phyloP scores from a whole-genome alignment of 2,797 vertebrate genomes.

The Gobionotothen gibberifrons region DNA sequence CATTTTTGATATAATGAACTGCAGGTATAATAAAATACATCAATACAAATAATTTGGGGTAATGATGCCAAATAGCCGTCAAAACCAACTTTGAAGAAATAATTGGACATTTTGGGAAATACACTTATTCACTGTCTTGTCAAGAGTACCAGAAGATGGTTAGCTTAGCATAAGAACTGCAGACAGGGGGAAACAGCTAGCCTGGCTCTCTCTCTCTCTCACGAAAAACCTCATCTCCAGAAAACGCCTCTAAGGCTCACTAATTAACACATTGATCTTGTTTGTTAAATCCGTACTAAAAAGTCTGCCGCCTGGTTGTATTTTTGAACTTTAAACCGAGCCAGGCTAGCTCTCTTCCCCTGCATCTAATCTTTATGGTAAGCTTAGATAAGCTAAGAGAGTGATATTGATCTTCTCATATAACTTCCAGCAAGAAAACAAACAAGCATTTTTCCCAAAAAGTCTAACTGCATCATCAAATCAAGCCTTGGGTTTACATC shows the following conservation, averaged over 20 bases:
- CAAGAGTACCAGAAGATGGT: neutral
- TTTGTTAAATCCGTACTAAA: neutral
- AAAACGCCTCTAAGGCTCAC: neutral
- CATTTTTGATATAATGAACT: neutral
- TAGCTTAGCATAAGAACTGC: conserved; percentile 1
- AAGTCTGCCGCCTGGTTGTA: neutral
- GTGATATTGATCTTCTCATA: conserved; percentile 2
- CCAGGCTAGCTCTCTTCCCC: neutral
- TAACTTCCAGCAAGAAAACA: conserved; percentile 4
- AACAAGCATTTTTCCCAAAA: conserved; percentile 14
- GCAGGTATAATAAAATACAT: neutral
- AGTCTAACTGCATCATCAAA: neutral
- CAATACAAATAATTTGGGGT: neutral
- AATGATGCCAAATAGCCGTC: neutral
- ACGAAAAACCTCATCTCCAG: neutral
- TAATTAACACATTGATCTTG: neutral
- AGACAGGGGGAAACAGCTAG: neutral
- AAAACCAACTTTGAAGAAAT: neutral
- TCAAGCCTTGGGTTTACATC: neutral
- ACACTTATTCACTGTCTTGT: neutral
- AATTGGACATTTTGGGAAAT: conserved; percentile 1
- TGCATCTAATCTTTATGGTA: conserved; percentile 7
- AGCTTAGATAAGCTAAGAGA: conserved; percentile 1
- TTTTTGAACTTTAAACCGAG: conserved; percentile 5
- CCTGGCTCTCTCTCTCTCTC: neutral